phyloP scores from a whole-genome alignment of 2,797 vertebrate species.

The Zalophus californianus region DNA sequence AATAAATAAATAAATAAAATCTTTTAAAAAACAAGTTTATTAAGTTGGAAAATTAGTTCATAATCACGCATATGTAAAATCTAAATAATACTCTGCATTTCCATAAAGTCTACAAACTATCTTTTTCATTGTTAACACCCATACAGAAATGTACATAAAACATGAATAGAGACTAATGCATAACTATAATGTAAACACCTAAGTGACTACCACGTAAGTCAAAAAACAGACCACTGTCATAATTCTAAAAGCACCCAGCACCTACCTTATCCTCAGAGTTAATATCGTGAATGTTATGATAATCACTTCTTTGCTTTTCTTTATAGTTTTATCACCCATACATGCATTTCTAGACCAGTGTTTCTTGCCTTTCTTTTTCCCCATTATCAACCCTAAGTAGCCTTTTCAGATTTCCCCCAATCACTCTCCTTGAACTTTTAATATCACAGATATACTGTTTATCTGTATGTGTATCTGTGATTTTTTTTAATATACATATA shows the following conservation, averaged over 20 bases:
- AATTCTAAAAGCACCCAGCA: background rate
- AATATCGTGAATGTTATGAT: background rate
- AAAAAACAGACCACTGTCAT: background rate
- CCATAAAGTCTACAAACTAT: background rate
- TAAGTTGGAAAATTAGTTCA: conserved; percentile 51
- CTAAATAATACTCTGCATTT: background rate
- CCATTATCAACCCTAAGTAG: background rate
- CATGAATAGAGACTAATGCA: conserved; percentile 6
- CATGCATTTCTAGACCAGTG: conserved; percentile 6
- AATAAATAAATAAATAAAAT: too few species aligned
- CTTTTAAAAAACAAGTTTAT: too few species aligned
- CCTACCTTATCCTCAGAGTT: background rate
- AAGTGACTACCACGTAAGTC: background rate
- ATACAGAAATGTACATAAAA: conserved; percentile 50
- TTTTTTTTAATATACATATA: background rate
- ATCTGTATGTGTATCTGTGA: background rate
- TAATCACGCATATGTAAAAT: background rate
- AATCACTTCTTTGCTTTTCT: conserved; percentile 21
- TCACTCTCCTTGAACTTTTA: background rate
- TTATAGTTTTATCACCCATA: conserved; percentile 20
- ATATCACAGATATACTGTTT: background rate
- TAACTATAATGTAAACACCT: background rate
- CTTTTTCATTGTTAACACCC: conserved; percentile 21
- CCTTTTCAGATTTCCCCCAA: background rate
- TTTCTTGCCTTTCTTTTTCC: background rate